Base-by-base conservation (phyloP, 2,888 invertebrate genomes). In the Coenonympha glycerion region DNA sequence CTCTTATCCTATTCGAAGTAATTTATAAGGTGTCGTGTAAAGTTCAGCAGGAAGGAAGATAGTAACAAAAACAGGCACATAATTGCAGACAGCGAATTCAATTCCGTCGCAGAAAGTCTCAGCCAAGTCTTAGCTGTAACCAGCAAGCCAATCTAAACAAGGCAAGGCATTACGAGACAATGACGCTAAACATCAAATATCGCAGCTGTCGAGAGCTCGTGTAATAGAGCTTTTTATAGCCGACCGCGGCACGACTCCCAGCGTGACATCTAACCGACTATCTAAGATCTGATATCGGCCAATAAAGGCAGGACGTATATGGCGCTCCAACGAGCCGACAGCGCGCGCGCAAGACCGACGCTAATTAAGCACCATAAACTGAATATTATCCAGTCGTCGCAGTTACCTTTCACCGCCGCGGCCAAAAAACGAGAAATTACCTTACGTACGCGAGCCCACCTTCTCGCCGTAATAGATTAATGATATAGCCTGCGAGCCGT, bases 351-450 rank as follows among this genome's bases (percentile, higher is more conserved):
- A 74, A 76, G 76, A 76, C 71, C 79, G 71, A 79, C 78, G 73
- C 77, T 85, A 85, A 86, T 84, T 86, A 86, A 80, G 73, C 73
- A 65, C 80, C 72, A 82, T 85, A 85, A 84, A 79, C 78, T 76
- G 68, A 83, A 84, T 79, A 79, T 80, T 79, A 79, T 80, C 78
- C 73, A 68, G 73, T 73, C 71, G 75, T 65, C 71, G 75, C 64
- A 68, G 66, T 79, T 79, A 75, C 76, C 81, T 83, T 82, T 81
- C 80, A 79, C 81, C 73, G 70, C 66, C 69, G 60, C 57, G 62
- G 62, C 52, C 58, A 71, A 77, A 76, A 79, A 78, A 74, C 65
- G 66, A 71, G 69, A 63, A 72, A 71, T 72, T 63, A 70, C 69
- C 69, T 68, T 73, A 73, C 71, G 72, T 73, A 69, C 44, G 41